phyloP scores from a whole-genome alignment of 1,140 invertebrate genomes.

The Cepaea nemoralis region DNA sequence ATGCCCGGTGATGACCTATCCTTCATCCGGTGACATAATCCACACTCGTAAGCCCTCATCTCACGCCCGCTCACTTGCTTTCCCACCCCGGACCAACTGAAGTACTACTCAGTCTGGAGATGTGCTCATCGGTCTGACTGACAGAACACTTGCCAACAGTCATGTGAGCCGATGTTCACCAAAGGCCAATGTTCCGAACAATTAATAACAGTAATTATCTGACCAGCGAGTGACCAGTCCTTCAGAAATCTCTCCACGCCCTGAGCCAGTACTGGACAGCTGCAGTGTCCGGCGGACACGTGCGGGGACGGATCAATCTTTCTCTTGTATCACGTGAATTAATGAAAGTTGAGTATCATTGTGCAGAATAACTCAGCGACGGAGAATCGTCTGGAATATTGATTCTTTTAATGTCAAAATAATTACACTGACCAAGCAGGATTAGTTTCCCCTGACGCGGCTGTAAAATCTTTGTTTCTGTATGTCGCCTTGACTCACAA shows the following conservation, averaged over 20 bases:
- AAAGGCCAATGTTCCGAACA: not conserved
- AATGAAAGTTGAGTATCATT: too few relatives aligned
- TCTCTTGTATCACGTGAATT: not conserved
- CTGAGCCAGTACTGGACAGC: not conserved
- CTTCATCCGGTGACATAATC: not conserved
- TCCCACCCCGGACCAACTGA: not conserved
- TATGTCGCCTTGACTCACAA: too few relatives aligned
- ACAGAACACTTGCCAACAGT: slow-evolving; percentile 4
- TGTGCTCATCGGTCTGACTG: not conserved
- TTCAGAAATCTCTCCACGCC: slow-evolving; percentile 15
- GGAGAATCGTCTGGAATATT: too few relatives aligned
- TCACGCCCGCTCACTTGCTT: not conserved
- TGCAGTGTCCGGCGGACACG: not conserved
- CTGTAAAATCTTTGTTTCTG: too few relatives aligned
- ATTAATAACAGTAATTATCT: slow-evolving; percentile 21
- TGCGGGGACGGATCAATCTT: not conserved
- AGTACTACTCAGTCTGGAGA: not conserved
- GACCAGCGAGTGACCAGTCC: not conserved
- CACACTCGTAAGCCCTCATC: not conserved
- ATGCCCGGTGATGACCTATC: not conserved
- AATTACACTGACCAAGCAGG: too few relatives aligned
- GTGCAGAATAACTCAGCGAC: too few relatives aligned
- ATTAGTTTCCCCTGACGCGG: too few relatives aligned
- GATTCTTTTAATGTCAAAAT: too few relatives aligned
- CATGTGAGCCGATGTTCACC: not conserved